Evolutionary conservation across 2,113 vertebrate species (phyloP).

Genomic region (Cheirogaleus medius): DNA sequence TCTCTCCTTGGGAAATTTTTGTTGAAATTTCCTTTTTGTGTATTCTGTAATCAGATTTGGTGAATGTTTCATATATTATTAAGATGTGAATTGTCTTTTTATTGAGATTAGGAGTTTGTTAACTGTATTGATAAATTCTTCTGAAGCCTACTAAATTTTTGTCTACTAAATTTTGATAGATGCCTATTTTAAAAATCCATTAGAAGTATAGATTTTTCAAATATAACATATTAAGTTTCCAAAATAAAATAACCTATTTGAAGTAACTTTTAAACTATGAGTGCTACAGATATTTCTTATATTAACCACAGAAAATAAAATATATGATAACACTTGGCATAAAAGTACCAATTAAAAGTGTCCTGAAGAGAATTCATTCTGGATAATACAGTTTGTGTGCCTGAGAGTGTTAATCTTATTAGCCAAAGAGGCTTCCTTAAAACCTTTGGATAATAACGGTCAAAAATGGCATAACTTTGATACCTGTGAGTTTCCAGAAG

Average conservation of each 20-base stretch:
- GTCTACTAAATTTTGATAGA: not conserved
- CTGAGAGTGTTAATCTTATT: not conserved
- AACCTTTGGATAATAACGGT: not conserved
- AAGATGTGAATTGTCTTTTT: not conserved
- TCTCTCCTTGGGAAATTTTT: not conserved
- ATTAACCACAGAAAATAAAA: constrained; percentile 38
- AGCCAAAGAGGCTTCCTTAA: not conserved
- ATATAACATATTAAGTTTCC: not conserved
- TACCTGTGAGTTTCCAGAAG: not conserved
- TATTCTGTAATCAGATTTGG: not conserved
- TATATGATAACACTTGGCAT: not conserved
- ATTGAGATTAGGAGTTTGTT: not conserved
- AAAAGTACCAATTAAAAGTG: constrained; percentile 23
- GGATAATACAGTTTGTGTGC: not conserved
- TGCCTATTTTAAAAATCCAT: not conserved
- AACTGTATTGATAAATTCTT: not conserved
- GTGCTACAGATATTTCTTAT: not conserved
- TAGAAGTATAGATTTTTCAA: not conserved
- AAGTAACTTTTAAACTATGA: not conserved
- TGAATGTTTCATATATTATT: not conserved
- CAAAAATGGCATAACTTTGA: not conserved
- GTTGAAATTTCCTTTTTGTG: not conserved
- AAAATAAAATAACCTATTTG: constrained; percentile 12
- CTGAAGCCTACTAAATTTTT: not conserved
- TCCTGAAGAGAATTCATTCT: not conserved